Evolutionary conservation across 2,797 vertebrate species (phyloP).

Genomic region (Vultur gryphus): DNA sequence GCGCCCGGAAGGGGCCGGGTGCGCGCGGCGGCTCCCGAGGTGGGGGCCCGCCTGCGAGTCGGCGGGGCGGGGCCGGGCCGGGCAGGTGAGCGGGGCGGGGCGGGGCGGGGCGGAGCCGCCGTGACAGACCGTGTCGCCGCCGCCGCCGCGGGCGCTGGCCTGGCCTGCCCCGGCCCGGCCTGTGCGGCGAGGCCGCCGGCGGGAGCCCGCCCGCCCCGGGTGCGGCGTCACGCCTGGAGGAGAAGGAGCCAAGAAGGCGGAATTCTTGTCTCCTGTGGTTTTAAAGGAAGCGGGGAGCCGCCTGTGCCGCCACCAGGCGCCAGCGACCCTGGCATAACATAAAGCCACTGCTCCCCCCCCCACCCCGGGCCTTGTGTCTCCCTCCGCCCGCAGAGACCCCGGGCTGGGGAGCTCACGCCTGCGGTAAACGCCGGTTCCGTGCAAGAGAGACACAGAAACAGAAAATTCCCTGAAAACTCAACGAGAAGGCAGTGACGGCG

Average conservation of each 20-base stretch:
- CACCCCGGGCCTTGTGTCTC: fast-evolving
- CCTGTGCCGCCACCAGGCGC: background rate
- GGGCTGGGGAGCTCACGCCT: no score
- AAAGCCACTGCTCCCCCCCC: background rate
- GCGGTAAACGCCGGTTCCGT: fast-evolving
- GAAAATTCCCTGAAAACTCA: background rate
- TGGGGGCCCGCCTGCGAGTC: no score
- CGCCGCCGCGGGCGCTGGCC: background rate
- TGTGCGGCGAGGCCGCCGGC: background rate
- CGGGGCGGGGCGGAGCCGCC: background rate
- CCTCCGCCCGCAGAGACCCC: no score
- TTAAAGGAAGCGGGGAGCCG: background rate
- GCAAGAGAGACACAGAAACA: fast-evolving
- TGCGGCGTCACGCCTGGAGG: background rate
- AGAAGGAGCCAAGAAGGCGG: background rate
- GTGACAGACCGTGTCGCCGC: fast-evolving
- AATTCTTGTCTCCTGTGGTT: fast-evolving
- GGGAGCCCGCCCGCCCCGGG: background rate
- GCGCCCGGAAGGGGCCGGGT: background rate
- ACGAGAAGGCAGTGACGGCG: background rate
- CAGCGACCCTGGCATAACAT: background rate
- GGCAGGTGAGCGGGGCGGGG: background rate
- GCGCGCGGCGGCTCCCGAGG: background rate
- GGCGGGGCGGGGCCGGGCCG: background rate
- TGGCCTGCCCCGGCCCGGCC: background rate